Evolutionary conservation across 2,797 vertebrate genomes (phyloP).

Genomic region (Malacoctenus gilli): DNA sequence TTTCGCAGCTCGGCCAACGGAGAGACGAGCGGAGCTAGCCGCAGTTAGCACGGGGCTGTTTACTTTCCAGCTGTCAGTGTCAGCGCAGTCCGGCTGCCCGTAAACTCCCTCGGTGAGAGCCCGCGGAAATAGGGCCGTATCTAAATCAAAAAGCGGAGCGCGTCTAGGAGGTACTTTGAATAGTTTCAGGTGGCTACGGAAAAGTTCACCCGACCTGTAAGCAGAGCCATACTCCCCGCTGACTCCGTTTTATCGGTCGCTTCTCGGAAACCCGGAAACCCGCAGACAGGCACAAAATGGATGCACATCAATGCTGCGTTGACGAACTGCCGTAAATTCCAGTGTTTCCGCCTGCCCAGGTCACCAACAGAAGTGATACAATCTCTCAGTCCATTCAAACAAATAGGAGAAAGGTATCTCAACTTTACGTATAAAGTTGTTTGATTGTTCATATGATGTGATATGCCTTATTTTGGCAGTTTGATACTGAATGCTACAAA

Average conservation of each 20-base stretch:
- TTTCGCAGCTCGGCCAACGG: no score
- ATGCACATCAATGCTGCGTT: slow-evolving; percentile 62
- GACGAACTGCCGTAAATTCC: slow-evolving; percentile 22
- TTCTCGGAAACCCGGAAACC: slow-evolving; percentile 80
- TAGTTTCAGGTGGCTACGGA: neutral
- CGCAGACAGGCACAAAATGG: slow-evolving; percentile 80
- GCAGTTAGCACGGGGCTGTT: slow-evolving; percentile 62
- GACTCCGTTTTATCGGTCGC: slow-evolving; percentile 54
- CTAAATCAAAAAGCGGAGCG: neutral
- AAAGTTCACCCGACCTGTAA: slow-evolving; percentile 56
- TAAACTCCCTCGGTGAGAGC: neutral
- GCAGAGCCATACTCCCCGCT: slow-evolving; percentile 58
- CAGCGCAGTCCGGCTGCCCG: slow-evolving; percentile 20
- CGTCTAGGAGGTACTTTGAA: neutral
- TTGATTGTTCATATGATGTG: no score
- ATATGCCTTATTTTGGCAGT: no score
- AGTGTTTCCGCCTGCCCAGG: no score
- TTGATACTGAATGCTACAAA: no score
- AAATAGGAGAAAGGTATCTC: no score
- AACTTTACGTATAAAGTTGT: no score
- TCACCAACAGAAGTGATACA: no score
- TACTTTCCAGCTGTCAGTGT: slow-evolving; percentile 71
- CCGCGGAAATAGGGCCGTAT: neutral
- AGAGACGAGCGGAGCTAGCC: slow-evolving; percentile 24
- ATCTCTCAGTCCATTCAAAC: no score